Evolutionary conservation across 2,797 vertebrate species (phyloP).

Genomic region (Steatocranus sp.): DNA sequence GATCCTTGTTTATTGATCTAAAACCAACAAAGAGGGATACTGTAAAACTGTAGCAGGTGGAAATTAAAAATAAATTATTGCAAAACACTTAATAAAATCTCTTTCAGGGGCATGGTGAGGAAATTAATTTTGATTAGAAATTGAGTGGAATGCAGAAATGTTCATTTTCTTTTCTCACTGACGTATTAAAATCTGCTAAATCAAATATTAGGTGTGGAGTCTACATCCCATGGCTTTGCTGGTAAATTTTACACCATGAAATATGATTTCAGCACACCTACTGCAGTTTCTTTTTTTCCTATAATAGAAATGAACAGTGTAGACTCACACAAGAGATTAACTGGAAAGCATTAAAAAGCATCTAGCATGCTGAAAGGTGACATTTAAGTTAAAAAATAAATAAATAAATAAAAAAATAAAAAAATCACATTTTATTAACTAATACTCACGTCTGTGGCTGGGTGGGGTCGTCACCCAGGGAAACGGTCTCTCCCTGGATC

Average conservation of each 20-base stretch:
- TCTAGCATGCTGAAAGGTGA: not conserved
- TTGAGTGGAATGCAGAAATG: not conserved
- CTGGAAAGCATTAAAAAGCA: not conserved
- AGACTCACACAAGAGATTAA: not conserved
- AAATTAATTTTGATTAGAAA: not conserved
- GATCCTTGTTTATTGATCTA: constrained; percentile 98
- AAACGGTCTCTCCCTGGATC: constrained; percentile 98
- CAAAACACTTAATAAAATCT: not conserved
- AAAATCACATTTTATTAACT: not conserved
- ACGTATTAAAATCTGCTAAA: not conserved
- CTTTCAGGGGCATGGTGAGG: not conserved
- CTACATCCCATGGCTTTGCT: not conserved
- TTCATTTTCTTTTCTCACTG: not conserved
- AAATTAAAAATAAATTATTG: not conserved
- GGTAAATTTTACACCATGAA: not conserved
- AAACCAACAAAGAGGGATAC: not conserved
- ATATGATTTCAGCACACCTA: not conserved
- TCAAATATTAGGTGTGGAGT: not conserved
- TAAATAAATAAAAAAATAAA: too few species aligned
- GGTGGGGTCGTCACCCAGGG: constrained; percentile 97
- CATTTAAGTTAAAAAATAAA: not conserved
- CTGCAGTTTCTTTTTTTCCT: not conserved
- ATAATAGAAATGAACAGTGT: not conserved
- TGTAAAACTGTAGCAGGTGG: not conserved
- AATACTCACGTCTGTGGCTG: constrained; percentile 96